These are phyloP conservation scores for Andrena bucephala DNA, from an alignment of 2,888 invertebrate species.

Conservation along the genomic window DNA sequence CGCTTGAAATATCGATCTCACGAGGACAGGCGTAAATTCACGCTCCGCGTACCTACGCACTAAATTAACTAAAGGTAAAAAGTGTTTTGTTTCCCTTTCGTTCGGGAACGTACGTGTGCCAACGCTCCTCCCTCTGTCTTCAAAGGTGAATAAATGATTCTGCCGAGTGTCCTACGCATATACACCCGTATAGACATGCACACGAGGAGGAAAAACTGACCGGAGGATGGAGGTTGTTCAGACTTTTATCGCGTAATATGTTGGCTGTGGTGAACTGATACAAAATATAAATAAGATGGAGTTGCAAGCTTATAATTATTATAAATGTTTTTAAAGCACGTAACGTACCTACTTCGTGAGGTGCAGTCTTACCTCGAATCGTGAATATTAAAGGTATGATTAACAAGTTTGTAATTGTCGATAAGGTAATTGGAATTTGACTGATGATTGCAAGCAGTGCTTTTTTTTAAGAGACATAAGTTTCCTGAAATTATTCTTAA, in stretches of 20 bases:
- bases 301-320: background rate
- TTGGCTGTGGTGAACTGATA: too few relatives aligned
- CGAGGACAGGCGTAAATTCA: constrained; percentile 38
- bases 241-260: background rate
- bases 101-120: constrained; percentile 1
- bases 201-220: constrained; percentile 32
- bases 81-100: constrained; percentile 58
- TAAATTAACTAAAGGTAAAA: constrained; percentile 67
- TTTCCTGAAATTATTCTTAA: too few relatives aligned
- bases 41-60: constrained; percentile 47
- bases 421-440: too few relatives aligned
- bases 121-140: constrained; percentile 39
- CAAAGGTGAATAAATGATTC: constrained; percentile 68
- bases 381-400: too few relatives aligned
- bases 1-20: constrained; percentile 58
- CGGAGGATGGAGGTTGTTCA: background rate
- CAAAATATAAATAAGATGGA: background rate
- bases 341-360: too few relatives aligned
- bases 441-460: too few relatives aligned
- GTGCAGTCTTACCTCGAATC: too few relatives aligned
- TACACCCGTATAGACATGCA: background rate
- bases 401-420: too few relatives aligned
- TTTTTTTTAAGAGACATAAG: too few relatives aligned
- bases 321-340: background rate
- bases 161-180: constrained; percentile 25